Evolutionary conservation across 2,888 invertebrate genomes (phyloP), one percentile per base, ranked within the genome.

Genomic region (Spisula solida): DNA sequence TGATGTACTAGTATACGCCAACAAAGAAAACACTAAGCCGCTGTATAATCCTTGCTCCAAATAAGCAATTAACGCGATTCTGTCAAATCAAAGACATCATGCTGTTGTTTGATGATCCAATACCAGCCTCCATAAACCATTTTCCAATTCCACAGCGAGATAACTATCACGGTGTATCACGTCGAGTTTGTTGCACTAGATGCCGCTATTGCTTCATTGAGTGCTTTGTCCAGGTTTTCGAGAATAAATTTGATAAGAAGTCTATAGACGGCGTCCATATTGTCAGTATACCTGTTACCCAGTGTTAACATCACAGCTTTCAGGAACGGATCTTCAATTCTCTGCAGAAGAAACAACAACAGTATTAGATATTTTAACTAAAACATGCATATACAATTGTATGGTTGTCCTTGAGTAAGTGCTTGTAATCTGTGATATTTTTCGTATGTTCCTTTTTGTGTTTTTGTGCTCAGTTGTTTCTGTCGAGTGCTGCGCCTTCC

Each of bases 211-310:
- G 34, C 87, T 18, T 20, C 82, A 12, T 25, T 56, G 14, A 92
- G 66, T 0, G 88, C 88, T 10, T 86, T 81, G 20, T 82, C 66
- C 66, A 92, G 81, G 47, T 89, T 81, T 31, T 89, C 70, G 5
- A 92, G 90, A 31, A 92, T 87, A 79, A 93, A 93, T 81, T 92
- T 90, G 66, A 94, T 94, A 87, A 98, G 98, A 93, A 98, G 97
- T 97, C 98, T 98, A 97, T 99, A 99, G 95, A 99, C 98, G 78
- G 97, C 98, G 96, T 98, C 98, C 94, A 99, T 98, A 97, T 99
- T 98, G 88, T 98, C 98, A 18, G 98, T 98, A 97, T 98, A 99
- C 91, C 99, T 97, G 94, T 99, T 99, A 10, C 98, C 98, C 75
- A 99, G 97, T 0, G 98, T 99, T 91, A 98, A 97, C 96, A 98